Evolutionary conservation across 2,888 invertebrate species (phyloP), one percentile per base, ranked within the genome.

Genomic region (Disparrhopalites patrizii): DNA sequence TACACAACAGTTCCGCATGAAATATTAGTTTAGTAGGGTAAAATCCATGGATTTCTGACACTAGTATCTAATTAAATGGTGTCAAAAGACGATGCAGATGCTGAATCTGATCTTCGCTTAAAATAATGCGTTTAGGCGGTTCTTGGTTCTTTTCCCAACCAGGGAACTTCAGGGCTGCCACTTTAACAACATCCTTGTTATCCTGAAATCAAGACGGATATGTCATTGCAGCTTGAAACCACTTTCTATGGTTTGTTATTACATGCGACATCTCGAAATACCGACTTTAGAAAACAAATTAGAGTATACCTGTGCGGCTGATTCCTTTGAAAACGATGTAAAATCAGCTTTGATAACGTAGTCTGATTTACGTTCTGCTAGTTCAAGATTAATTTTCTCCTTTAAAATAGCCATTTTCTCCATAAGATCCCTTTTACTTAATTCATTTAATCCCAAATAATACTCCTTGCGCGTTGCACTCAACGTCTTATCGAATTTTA

Each of bases 341-440:
- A 75, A 73, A 62, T 75, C 75, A 23, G 72, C 70, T 57, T 68
- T 69, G 5, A 68, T 69, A 0, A 71, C 70, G 23, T 51, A 61
- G 7, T n/a, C 57, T 20, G 66, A 51, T 28, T 72, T 70, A 20
- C 69, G 61, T 7, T 71, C 69, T 8, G 70, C 69, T 18, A 69
- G 62, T 13, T 62, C 66, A 38, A 58, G 38, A 25, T 61, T 67
- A 25, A 73, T 70, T 56, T 66, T 71, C 43, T 73, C 71, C 47
- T 75, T 73, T 23, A 75, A 58, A 20, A 70, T 58, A 1, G 68
- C 68, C 71, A 75, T 72, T 62, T 70, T 75, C 38, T 72, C 69
- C 23, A 68, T 67, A 3, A 75, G 38, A 61, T 68, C 67, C 1
- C 40, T 20, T 43, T 73, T 75, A 25, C 66, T 65, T 13, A 64